These are phyloP conservation scores for Sebastes goodei DNA, from an alignment of 2,797 vertebrate species.

Conservation along the genomic window DNA sequence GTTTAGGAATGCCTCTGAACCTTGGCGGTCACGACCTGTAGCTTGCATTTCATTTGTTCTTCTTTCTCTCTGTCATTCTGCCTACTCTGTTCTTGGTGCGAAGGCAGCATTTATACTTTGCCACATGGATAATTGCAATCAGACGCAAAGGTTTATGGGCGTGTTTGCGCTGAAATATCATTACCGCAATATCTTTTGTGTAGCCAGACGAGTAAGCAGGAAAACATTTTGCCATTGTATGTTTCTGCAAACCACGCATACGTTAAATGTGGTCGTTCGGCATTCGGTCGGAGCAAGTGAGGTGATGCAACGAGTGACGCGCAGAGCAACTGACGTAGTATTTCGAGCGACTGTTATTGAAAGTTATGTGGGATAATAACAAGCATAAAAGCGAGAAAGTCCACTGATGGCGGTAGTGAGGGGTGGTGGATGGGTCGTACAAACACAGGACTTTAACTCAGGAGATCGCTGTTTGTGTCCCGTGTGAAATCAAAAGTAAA, in stretches of 20 bases:
- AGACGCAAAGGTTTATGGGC: not conserved
- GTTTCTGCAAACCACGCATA: too few species aligned
- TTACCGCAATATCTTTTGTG: not conserved
- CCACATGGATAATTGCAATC: not conserved
- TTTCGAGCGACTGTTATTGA: too few species aligned
- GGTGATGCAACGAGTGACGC: rapidly evolving
- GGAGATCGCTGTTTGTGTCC: too few species aligned
- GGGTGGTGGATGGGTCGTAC: too few species aligned
- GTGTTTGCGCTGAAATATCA: not conserved
- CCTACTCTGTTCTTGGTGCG: rapidly evolving
- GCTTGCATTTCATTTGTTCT: not conserved
- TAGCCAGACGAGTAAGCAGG: rapidly evolving
- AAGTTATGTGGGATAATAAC: too few species aligned
- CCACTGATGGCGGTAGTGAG: too few species aligned
- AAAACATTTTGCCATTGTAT: rapidly evolving
- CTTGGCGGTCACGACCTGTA: not conserved
- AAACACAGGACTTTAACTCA: too few species aligned
- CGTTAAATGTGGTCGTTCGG: too few species aligned
- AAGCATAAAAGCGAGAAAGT: too few species aligned
- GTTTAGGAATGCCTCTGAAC: not conserved
- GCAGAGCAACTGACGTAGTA: too few species aligned
- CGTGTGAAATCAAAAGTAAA: too few species aligned
- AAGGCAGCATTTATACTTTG: not conserved
- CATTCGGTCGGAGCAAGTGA: too few species aligned
- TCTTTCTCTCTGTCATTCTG: not conserved